phyloP scores from a whole-genome alignment of 2,888 invertebrate species.

The Phoenoteleia sp. region DNA sequence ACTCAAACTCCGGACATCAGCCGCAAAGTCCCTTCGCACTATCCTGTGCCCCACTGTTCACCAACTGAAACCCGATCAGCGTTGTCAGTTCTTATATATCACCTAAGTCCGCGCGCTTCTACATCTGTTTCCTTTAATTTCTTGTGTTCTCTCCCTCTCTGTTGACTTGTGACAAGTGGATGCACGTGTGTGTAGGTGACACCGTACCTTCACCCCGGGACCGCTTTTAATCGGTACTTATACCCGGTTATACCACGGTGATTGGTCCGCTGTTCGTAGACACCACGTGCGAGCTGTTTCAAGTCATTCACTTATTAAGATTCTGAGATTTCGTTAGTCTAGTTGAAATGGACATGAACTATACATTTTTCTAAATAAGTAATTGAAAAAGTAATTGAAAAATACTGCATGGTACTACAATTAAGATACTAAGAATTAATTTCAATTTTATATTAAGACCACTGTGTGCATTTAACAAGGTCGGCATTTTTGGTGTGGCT shows the following conservation, averaged over 20 bases:
- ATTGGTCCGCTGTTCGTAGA: not conserved
- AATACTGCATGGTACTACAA: no score
- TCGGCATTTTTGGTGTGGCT: no score
- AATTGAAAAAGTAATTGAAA: no score
- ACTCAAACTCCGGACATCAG: no score
- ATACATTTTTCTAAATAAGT: no score
- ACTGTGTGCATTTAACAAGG: no score
- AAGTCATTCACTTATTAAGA: no score
- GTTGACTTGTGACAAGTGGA: slow-evolving; percentile 11
- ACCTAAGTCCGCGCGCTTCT: slow-evolving; percentile 43
- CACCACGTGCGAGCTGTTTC: slow-evolving; percentile 37
- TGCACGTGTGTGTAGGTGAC: slow-evolving; percentile 28
- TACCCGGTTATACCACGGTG: not conserved
- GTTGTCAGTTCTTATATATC: slow-evolving; percentile 61
- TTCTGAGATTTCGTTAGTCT: no score
- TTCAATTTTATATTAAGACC: no score
- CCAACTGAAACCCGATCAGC: slow-evolving; percentile 59
- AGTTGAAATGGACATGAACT: no score
- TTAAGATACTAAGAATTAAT: no score
- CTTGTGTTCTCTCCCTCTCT: slow-evolving; percentile 45
- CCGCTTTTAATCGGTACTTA: slow-evolving; percentile 11
- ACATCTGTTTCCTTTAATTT: slow-evolving; percentile 52
- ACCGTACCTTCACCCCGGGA: slow-evolving; percentile 14
- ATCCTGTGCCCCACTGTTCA: slow-evolving; percentile 56
- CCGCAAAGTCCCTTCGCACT: no score